Base-by-base conservation (phyloP, 2,888 invertebrate species). In the Sphaerophoria taeniata region DNA sequence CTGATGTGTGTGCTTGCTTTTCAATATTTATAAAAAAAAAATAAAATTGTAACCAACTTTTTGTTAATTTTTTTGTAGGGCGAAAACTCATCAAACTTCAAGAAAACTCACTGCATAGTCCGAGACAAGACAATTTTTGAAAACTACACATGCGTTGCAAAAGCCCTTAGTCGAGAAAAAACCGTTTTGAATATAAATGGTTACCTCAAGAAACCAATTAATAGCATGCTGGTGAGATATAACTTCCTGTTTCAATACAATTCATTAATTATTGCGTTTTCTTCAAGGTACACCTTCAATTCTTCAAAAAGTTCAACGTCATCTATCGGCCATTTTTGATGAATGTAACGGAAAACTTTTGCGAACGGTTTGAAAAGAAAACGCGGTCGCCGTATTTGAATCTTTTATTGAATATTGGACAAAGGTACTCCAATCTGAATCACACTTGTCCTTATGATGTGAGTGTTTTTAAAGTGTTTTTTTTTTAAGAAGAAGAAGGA, bases 241-340 rank as follows among this genome's bases (percentile, higher is more conserved):
- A 5, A 43, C 7, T 3, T 43, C 2, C 4, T 43, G 7, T 9
- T 9, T 4, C 2, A 11, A 3, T 9, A 43, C 7, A 43, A 36
- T 36, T 6, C 6, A 36, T 36, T 43, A 43, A 14, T 33, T 43
- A 6, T 31, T n/a, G 31, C 0, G 24, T 4, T 45, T 47, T 31
- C 5, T 61, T 16, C 0, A 33, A 63, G 63, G 0, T 65, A 0
- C 16, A 49, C 12, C 0, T 14, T 34, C 14, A 34, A 49, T 0
- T 65, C 47, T 34, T 14, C n/a, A 65, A 65, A 49, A 65, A 65
- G 34, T 34, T 65, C 31, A 65, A 65, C 16, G 47, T 63, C 14
- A 33, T 65, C 0, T 65, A 65, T 6, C 43, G 45, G 6, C 63
- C 34, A 14, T 65, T 65, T 65, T 4, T 65, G 11, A 3, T 65